Evolutionary conservation across 2,113 vertebrate species (phyloP), one percentile per base, ranked within the genome.

Genomic region (Lasiurus cinereus): DNA sequence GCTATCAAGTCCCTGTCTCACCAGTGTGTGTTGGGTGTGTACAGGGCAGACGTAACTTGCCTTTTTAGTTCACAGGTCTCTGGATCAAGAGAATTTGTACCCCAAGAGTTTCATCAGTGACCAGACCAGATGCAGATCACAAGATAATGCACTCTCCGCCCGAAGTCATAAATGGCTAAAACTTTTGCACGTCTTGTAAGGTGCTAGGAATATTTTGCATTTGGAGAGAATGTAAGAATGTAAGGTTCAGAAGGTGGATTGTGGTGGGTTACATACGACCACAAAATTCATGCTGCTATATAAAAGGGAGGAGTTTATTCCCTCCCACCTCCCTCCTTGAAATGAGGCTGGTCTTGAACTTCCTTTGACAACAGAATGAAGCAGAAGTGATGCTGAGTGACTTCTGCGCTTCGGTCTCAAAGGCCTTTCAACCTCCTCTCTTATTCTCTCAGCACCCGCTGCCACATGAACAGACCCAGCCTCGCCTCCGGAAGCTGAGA

Each of bases 41-140:
- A 73, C 36, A 46, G 16, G 3, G 1, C 8, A 54, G 29, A 43
- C 56, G 9, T 73, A 89, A 87, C 19, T 56, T 56, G 94, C 21
- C 48, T 85, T 86, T 70, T 64, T 52, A 91, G 15, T 91, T 89
- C 31, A 52, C 59, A 66, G 24, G 27, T 91, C 78, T 87, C 91
- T 83, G 46, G 46, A 80, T 88, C 56, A 86, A 94, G 21, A 82
- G 48, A 94, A 83, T 54, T 50, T 70, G 27, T 18, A 64, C 22
- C 36, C 84, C 36, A n/a, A 2, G 46, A 83, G n/a, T 77, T 92
- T 70, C 46, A 83, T 59, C 66, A 90, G 46, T 84, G n/a, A 88
- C n/a, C 33, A 90, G 16, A 87, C 18, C 33, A 80, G 27, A 67
- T 27, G 46, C 69, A 52, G 21, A 80, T 29, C 52, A 87, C 29